Evolutionary conservation across 2,888 invertebrate genomes (phyloP).

Genomic region (Microchrysa polita): DNA sequence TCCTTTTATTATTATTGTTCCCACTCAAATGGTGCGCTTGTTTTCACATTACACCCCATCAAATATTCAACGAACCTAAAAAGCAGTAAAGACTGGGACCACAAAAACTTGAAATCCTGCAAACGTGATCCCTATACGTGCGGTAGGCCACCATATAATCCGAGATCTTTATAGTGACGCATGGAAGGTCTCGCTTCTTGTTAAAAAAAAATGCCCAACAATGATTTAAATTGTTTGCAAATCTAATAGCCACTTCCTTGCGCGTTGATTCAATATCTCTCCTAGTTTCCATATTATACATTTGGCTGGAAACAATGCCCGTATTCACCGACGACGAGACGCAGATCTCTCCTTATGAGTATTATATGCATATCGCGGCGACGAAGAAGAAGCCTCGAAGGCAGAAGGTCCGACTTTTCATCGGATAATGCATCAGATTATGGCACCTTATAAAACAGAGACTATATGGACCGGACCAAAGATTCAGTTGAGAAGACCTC

Average conservation of each 20-base stretch:
- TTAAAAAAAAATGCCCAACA: background rate
- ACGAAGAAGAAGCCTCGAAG: background rate
- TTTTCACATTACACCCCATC: no score
- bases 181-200: no score
- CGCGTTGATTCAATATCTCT: background rate
- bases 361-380: no score
- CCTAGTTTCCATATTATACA: slow-evolving; percentile 4
- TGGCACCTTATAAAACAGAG: slow-evolving; percentile 33
- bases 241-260: slow-evolving; percentile 28
- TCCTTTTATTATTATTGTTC: no score
- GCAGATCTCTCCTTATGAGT: background rate
- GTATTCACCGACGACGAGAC: background rate
- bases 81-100: no score
- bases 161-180: no score
- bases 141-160: no score
- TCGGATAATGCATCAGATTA: slow-evolving; percentile 29
- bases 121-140: no score
- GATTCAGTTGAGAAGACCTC: slow-evolving; percentile 28
- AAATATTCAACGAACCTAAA: no score
- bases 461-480: background rate
- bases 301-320: background rate
- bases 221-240: slow-evolving; percentile 38
- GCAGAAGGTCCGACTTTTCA: background rate
- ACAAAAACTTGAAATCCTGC: no score
- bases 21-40: no score